Evolutionary conservation across 92 coral and sea anemone genomes (phyloP).

Genomic region (Epizoanthus fatuus): DNA sequence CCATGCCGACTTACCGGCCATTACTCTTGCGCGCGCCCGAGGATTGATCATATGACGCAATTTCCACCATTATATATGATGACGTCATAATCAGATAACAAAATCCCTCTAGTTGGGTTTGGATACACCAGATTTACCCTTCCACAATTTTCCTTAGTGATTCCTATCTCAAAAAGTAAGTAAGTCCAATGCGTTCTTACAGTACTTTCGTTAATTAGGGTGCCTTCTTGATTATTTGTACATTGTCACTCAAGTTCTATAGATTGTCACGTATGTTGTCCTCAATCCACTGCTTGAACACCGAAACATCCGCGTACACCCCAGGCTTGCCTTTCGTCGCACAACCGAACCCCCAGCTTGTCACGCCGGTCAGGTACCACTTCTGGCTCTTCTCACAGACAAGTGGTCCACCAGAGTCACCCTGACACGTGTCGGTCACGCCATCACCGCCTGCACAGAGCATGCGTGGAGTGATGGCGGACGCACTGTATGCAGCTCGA

Average conservation of each 20-base stretch:
- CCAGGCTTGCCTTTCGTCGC: conserved; percentile 87
- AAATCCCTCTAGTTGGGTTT: no score
- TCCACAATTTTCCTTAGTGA: no score
- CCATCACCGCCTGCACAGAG: conserved; percentile 61
- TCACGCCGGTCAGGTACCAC: conserved; percentile 88
- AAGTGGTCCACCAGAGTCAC: conserved; percentile 65
- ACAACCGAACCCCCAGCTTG: conserved; percentile 95
- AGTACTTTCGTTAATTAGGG: no score
- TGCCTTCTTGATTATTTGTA: no score
- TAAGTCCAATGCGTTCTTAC: no score
- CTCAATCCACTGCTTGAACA: conserved; percentile 84
- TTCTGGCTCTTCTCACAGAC: conserved; percentile 52
- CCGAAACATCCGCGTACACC: conserved; percentile 78
- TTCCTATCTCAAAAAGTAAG: no score
- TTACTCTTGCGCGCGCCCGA: no score
- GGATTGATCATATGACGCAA: no score
- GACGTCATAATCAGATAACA: no score
- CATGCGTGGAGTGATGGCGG: conserved; percentile 58
- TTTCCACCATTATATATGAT: no score
- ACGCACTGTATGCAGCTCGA: conserved; percentile 7
- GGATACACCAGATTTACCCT: no score
- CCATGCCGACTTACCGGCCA: no score
- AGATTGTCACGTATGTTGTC: conserved; percentile 21
- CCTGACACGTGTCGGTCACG: conserved; percentile 63
- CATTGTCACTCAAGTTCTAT: neutral